A percentile compares a stretch with the other conserved stretches of the same genome.
Evolutionary conservation across 2,113 vertebrate genomes (phyloP).

Genomic region (Centrocercus urophasianus): DNA sequence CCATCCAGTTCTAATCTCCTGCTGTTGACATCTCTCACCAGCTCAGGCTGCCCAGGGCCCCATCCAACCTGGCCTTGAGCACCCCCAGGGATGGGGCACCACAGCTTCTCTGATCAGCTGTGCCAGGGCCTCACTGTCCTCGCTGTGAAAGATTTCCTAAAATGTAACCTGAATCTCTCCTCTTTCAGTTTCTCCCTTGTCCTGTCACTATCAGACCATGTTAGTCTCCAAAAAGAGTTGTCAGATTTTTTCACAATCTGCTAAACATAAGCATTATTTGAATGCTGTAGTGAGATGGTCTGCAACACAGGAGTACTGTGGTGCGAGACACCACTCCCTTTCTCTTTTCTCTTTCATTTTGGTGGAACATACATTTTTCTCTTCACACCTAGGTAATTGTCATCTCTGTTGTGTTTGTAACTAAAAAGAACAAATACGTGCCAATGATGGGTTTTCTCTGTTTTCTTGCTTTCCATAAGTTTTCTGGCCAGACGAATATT

Average conservation of each 20-base stretch:
- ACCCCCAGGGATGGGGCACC: no score
- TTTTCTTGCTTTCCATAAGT: conserved; percentile 67
- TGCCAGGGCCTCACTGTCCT: no score
- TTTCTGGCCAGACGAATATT: conserved; percentile 84
- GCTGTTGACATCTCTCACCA: no score
- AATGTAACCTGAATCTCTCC: no score
- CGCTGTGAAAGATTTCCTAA: no score
- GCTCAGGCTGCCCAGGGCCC: no score
- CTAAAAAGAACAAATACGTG: background rate
- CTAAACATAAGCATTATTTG: background rate
- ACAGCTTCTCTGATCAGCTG: no score
- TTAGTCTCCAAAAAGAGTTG: background rate
- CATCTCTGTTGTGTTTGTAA: background rate
- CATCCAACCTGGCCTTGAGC: no score
- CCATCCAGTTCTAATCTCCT: no score
- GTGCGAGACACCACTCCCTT: background rate
- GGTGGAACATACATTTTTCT: fast-evolving
- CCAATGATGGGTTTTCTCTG: background rate
- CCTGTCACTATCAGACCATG: background rate
- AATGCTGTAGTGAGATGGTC: background rate
- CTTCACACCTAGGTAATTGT: background rate
- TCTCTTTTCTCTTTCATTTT: background rate
- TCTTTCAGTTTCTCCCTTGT: no score
- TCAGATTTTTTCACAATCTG: background rate
- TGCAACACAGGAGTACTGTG: background rate